Conservation (phyloP, 2,888 invertebrate genomes). For the Lymantria dispar region DNA sequence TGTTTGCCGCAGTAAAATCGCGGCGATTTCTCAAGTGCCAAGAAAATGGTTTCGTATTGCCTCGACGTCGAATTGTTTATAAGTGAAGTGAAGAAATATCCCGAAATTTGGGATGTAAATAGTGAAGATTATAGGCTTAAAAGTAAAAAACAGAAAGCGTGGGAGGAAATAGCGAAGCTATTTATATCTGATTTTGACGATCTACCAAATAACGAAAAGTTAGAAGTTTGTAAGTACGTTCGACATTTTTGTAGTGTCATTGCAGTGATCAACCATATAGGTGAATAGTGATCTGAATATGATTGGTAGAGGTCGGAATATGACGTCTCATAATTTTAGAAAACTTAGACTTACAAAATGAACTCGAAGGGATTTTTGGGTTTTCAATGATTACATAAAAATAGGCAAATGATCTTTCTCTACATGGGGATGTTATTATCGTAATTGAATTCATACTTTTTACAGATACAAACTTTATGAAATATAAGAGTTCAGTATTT, state of each 20-base stretch:
- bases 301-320: no score
- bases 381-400: no score
- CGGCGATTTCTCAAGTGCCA: constrained; percentile 23
- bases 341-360: no score
- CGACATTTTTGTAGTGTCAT: background rate
- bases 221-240: constrained; percentile 59
- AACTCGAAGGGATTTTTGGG: no score
- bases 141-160: constrained; percentile 50
- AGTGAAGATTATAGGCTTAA: constrained; percentile 48
- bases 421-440: no score
- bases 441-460: no score
- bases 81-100: constrained; percentile 59
- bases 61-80: constrained; percentile 62
- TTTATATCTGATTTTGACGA: constrained; percentile 57
- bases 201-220: constrained; percentile 47
- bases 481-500: no score
- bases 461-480: no score
- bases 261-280: background rate
- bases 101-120: constrained; percentile 58
- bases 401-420: no score
- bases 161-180: constrained; percentile 52
- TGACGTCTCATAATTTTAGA: no score
- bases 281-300: no score
- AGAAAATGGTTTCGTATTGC: constrained; percentile 37
- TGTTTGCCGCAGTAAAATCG: constrained; percentile 35